Conservation (phyloP, 2,797 vertebrate species). For the Octomys mimax region DNA sequence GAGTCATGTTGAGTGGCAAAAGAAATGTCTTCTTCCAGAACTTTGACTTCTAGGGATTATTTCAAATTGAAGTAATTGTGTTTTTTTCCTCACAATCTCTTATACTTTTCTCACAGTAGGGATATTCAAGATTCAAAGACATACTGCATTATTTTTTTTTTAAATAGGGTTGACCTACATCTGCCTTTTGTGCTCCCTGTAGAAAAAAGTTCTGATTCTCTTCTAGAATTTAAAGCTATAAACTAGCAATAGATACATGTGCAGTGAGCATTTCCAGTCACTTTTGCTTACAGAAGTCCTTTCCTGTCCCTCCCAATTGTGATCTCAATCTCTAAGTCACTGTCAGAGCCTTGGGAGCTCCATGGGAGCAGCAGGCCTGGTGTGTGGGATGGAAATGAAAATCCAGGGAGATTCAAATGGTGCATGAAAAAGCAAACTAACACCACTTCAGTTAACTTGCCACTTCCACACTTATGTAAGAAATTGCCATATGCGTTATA, state of each 20-base stretch:
- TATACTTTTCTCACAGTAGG: not conserved
- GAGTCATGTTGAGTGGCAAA: not conserved
- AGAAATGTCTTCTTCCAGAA: not conserved
- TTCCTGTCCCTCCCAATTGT: not conserved
- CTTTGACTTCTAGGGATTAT: not conserved
- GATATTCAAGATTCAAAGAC: conserved; percentile 1
- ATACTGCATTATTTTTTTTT: not conserved
- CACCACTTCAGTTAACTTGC: not conserved
- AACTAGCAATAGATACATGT: not conserved
- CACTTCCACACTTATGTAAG: conserved; percentile 31
- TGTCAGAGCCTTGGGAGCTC: conserved; percentile 36
- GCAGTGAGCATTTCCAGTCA: not conserved
- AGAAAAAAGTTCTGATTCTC: not conserved
- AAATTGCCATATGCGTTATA: not conserved
- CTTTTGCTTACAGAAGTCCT: not conserved
- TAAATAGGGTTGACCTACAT: not conserved
- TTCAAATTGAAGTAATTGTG: conserved; percentile 33
- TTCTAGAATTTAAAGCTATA: conserved; percentile 25
- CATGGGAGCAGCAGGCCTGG: not conserved
- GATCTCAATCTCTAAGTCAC: conserved; percentile 29
- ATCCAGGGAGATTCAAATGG: conserved; percentile 53
- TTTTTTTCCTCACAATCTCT: not conserved
- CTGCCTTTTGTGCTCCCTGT: not conserved
- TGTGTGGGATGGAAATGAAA: conserved; percentile 34
- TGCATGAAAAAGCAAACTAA: conserved; percentile 40